phyloP scores from a whole-genome alignment of 53 echinoderm and acorn worm species.

The Hippasteria phrygiana region DNA sequence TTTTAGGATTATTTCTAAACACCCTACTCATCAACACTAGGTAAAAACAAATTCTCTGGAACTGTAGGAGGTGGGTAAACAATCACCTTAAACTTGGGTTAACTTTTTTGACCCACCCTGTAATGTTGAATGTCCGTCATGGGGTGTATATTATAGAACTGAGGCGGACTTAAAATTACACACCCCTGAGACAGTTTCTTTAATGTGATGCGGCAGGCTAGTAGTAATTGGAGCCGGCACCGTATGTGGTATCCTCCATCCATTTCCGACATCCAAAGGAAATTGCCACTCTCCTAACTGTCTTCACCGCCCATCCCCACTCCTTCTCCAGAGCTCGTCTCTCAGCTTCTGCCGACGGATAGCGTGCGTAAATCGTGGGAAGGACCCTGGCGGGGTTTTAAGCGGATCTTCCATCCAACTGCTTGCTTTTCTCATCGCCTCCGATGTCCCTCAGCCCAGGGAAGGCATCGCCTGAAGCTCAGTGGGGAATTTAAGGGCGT shows the following conservation, averaged over 20 bases:
- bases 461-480: background rate
- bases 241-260: background rate
- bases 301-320: background rate
- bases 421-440: background rate
- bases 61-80: too few relatives aligned
- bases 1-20: too few relatives aligned
- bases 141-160: too few relatives aligned
- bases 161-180: too few relatives aligned
- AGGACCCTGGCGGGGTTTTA: background rate
- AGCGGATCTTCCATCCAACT: background rate
- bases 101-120: too few relatives aligned
- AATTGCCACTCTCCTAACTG: conserved; percentile 32
- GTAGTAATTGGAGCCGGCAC: background rate
- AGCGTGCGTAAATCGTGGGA: too few relatives aligned
- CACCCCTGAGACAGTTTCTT: background rate
- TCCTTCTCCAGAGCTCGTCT: too few relatives aligned
- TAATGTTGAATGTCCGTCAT: too few relatives aligned
- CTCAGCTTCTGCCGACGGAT: too few relatives aligned
- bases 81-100: too few relatives aligned
- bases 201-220: background rate
- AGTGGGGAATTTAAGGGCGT: background rate
- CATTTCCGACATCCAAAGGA: conserved; percentile 21
- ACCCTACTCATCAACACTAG: too few relatives aligned
- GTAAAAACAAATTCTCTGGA: too few relatives aligned
- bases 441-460: background rate